Conservation (phyloP, 2,888 invertebrate genomes). For the Octodonta nipae region DNA sequence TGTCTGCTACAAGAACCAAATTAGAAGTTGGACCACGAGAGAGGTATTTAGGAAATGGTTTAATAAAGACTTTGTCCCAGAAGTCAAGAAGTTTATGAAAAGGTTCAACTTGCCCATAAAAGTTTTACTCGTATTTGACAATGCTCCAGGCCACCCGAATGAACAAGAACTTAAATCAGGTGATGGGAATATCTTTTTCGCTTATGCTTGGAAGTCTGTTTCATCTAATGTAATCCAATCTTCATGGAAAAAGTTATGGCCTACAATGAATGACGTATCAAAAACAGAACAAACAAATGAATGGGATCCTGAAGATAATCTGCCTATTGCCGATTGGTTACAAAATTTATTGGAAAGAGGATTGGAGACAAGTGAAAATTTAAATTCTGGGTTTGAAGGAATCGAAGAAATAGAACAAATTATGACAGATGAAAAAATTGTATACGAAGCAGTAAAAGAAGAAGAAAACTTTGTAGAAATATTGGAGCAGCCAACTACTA, state of each 20-base stretch:
- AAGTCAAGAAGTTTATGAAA: background rate
- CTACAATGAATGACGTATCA: background rate
- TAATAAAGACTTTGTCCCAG: background rate
- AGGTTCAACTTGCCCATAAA: background rate
- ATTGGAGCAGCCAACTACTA: background rate
- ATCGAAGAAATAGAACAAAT: too few species aligned
- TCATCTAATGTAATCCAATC: background rate
- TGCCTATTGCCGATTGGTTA: too few species aligned
- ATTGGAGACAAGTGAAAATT: too few species aligned
- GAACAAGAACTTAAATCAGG: background rate
- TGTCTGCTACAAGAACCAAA: background rate
- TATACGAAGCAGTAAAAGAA: background rate
- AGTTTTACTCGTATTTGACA: background rate
- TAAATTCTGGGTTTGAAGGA: too few species aligned
- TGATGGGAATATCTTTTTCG: background rate
- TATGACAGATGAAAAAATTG: background rate
- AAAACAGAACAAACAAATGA: too few species aligned
- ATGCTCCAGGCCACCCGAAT: background rate
- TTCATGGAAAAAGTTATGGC: background rate
- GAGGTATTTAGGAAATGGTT: background rate
- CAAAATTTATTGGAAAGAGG: too few species aligned
- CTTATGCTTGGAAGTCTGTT: constrained; percentile 5
- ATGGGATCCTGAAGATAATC: too few species aligned
- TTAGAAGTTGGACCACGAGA: background rate
- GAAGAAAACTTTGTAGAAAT: background rate